These are phyloP conservation scores for Leptodactylus fallax DNA, from an alignment of 2,797 vertebrate species.

Conservation along the genomic window DNA sequence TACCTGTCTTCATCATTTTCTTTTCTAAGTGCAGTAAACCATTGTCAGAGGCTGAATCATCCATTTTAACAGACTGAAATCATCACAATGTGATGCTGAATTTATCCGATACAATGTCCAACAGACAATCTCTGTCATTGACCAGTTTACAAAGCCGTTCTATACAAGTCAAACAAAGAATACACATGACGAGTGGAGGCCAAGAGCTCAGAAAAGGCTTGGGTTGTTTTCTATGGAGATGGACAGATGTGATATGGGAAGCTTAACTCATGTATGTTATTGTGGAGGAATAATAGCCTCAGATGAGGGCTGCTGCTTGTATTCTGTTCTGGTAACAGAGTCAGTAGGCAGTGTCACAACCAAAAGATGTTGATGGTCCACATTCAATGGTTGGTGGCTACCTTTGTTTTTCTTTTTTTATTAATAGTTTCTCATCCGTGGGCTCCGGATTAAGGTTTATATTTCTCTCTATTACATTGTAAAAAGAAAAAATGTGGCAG, in stretches of 20 bases:
- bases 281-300: conserved; percentile 21
- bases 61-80: conserved; percentile 51
- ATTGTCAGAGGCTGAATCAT: conserved; percentile 40
- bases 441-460: conserved; percentile 50
- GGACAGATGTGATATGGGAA: conserved; percentile 23
- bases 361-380: conserved; percentile 47
- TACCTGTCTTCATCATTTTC: conserved; percentile 45
- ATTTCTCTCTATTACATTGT: conserved; percentile 62
- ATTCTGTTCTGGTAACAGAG: conserved; percentile 51
- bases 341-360: conserved; percentile 25
- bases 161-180: conserved; percentile 38
- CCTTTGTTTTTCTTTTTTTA: conserved; percentile 18
- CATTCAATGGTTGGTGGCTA: conserved; percentile 50
- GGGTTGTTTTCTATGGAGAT: conserved; percentile 31
- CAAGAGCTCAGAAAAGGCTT: conserved; percentile 17
- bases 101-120: conserved; percentile 39
- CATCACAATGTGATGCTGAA: conserved; percentile 58
- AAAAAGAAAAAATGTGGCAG: conserved; percentile 50
- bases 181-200: conserved; percentile 18
- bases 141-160: conserved; percentile 49
- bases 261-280: conserved; percentile 36
- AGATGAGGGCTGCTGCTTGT: conserved; percentile 29
- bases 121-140: conserved; percentile 51
- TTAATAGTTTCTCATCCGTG: conserved; percentile 39
- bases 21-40: conserved; percentile 53